A percentile compares a stretch with the other conserved stretches of the same genome.
Conservation (phyloP, 2,888 invertebrate genomes). For the Aromia moschata region DNA sequence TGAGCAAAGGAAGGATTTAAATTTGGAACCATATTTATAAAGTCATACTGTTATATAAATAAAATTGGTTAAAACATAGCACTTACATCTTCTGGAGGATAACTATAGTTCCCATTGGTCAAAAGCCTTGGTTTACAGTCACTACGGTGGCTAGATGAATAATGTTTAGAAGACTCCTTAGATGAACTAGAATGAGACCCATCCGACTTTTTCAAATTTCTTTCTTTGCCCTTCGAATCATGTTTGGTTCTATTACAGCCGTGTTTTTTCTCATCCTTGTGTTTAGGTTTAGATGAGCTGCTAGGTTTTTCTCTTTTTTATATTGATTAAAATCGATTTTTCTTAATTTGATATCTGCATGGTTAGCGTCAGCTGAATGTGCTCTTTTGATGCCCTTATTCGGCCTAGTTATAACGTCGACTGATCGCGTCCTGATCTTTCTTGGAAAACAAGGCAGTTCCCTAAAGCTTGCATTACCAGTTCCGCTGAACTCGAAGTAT, state of each 20-base stretch:
- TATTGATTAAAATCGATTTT: slow-evolving; percentile 48
- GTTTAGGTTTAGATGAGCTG: slow-evolving; percentile 36
- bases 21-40: too few relatives aligned
- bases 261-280: slow-evolving; percentile 44
- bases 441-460: slow-evolving; percentile 44
- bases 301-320: slow-evolving; percentile 36
- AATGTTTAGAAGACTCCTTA: slow-evolving; percentile 37
- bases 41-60: too few relatives aligned
- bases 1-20: too few relatives aligned
- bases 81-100: slow-evolving; percentile 60
- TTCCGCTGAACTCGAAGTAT: slow-evolving; percentile 49
- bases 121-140: slow-evolving; percentile 47
- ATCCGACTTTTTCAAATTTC: slow-evolving; percentile 32
- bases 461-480: slow-evolving; percentile 35
- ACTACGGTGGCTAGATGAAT: slow-evolving; percentile 35
- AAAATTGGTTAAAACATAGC: too few relatives aligned
- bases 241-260: slow-evolving; percentile 36
- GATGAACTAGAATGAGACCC: slow-evolving; percentile 32
- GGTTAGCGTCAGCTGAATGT: slow-evolving; percentile 51
- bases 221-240: slow-evolving; percentile 41
- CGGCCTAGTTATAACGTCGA: slow-evolving; percentile 46
- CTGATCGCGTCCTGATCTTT: slow-evolving; percentile 55
- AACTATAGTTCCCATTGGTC: slow-evolving; percentile 59
- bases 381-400: slow-evolving; percentile 52
- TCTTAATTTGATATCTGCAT: slow-evolving; percentile 43